phyloP scores from a whole-genome alignment of 1,140 invertebrate genomes.

The Cotesia glomerata region DNA sequence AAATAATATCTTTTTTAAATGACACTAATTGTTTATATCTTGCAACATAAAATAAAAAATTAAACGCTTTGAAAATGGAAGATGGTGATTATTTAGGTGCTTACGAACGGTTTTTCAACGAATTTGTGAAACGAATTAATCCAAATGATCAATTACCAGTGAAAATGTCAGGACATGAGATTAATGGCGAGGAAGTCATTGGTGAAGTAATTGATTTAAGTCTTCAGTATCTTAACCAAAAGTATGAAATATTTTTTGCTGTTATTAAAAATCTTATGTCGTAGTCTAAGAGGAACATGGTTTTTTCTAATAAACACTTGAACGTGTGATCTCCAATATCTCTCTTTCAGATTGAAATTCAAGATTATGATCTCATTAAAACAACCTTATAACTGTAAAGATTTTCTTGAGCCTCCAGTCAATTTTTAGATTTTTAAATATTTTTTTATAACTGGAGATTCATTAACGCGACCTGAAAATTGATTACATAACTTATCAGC shows the following conservation, averaged over 20 bases:
- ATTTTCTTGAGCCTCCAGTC: too few species aligned
- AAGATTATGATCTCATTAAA: too few species aligned
- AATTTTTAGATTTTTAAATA: too few species aligned
- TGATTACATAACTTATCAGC: too few species aligned
- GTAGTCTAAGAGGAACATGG: too few species aligned
- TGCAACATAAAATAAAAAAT: conserved; percentile 11
- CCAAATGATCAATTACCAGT: conserved; percentile 77
- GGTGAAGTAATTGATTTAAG: conserved; percentile 80
- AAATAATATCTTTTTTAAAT: too few species aligned
- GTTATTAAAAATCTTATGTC: background rate
- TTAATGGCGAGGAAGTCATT: conserved; percentile 72
- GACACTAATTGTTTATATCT: background rate
- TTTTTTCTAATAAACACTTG: too few species aligned
- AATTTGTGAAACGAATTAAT: conserved; percentile 71
- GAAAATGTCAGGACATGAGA: conserved; percentile 71
- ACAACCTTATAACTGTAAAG: too few species aligned
- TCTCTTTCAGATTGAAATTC: too few species aligned
- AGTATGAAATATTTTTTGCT: conserved; percentile 67
- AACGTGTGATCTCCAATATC: too few species aligned
- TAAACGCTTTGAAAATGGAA: conserved; percentile 42
- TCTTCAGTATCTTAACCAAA: conserved; percentile 77
- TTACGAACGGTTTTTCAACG: conserved; percentile 74
- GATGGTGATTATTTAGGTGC: conserved; percentile 72
- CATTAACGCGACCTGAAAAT: too few species aligned
- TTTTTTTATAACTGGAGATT: too few species aligned